Evolutionary conservation across 2,797 vertebrate genomes (phyloP), one percentile per base, ranked within the genome.

Genomic region (Melanotaenia trifasciata): DNA sequence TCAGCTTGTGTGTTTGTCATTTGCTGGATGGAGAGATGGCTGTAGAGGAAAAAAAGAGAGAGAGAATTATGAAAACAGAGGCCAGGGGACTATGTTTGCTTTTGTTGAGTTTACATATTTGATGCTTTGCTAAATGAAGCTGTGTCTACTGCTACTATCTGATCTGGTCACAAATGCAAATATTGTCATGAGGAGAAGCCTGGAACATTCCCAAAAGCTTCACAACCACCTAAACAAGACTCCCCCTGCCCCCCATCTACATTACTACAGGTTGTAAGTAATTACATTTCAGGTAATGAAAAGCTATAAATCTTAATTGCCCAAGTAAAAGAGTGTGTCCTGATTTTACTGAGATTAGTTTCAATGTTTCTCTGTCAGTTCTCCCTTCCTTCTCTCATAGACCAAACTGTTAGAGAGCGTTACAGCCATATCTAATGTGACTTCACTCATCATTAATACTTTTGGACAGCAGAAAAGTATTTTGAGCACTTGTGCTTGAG

Each of bases 51-150:
- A 61, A 58, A 64, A 28, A 43, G 30, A 8, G 40, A 32, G 56
- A 26, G 43, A 58, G 56, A 53, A 32, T 33, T 45, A 36, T 43
- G 38, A 61, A 67, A 71, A 76, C 16, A 70, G 66, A 77, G 75
- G 79, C 85, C 67, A 68, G 76, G 79, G 68, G 87, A 64, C 47
- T 58, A 67, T 85, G 77, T 87, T 84, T 79, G 84, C 85, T 83
- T 88, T 89, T 79, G 84, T 89, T 53, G 81, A 81, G 82, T 88
- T 87, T 89, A 86, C 86, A 89, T 91, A 91, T 91, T 90, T 85
- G 84, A 84, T 83, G 80, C 80, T 90, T 90, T 89, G 87, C 87
- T 87, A 81, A 90, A 90, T 84, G 84, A 70, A 90, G 78, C 83
- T 67, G 79, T 84, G 83, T 87, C 81, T 61, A 85, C 81, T 81